These are phyloP conservation scores for Cephus spinipes DNA, from an alignment of 2,888 invertebrate genomes.

Conservation along the genomic window DNA sequence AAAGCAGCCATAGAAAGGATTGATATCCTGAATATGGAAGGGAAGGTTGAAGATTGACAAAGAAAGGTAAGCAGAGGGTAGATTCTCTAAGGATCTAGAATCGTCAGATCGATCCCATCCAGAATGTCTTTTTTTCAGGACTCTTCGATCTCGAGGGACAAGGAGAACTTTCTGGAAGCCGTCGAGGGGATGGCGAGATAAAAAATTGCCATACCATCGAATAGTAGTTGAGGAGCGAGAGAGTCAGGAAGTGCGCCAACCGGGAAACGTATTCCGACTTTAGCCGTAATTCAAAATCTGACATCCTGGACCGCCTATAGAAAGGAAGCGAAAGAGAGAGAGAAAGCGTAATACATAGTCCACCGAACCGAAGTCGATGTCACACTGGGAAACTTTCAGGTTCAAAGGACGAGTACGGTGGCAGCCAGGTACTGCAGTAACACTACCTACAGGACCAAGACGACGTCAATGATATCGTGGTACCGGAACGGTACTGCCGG, in stretches of 20 bases:
- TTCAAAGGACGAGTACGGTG: no score
- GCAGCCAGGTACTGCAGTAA: no score
- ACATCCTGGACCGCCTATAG: background rate
- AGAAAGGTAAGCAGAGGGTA: background rate
- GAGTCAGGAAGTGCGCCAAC: background rate
- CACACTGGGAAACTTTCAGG: no score
- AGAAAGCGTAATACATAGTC: background rate
- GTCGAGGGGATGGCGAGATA: background rate
- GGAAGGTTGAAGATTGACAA: background rate
- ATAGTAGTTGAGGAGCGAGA: background rate
- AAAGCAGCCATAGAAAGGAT: background rate
- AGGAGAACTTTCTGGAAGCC: background rate
- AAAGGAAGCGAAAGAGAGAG: background rate
- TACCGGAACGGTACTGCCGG: conserved; percentile 19
- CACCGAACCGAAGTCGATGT: no score
- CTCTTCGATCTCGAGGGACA: background rate
- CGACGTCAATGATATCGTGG: background rate
- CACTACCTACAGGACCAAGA: background rate
- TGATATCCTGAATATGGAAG: background rate
- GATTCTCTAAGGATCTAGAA: background rate
- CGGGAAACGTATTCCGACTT: conserved; percentile 19
- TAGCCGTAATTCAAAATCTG: conserved; percentile 30
- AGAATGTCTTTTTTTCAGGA: background rate
- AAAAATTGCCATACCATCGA: background rate
- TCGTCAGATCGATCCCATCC: background rate